A percentile compares a stretch with the other conserved stretches of the same genome.
These are phyloP conservation scores for Charadrius vociferus DNA, from an alignment of 2,113 vertebrate genomes.

Conservation along the genomic window DNA sequence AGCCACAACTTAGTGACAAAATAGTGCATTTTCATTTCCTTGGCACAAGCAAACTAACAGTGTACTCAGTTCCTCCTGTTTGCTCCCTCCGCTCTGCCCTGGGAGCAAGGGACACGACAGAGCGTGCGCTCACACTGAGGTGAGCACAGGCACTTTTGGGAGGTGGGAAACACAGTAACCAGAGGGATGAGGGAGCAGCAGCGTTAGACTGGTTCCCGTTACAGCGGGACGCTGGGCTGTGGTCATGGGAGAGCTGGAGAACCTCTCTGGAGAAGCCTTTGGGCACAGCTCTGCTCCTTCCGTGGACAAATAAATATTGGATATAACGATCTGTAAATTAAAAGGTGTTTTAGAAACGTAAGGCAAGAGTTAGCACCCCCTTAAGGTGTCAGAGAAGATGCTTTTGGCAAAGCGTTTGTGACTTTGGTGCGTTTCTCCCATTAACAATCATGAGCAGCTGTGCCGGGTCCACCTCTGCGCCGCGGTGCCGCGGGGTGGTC, in stretches of 20 bases:
- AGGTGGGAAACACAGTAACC: not conserved
- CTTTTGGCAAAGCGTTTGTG: fast-evolving
- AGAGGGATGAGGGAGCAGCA: not conserved
- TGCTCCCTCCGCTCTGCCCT: not conserved
- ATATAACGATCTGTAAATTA: not conserved
- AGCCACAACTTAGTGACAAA: slow-evolving; percentile 25
- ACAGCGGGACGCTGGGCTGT: fast-evolving
- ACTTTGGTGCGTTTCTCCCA: not conserved
- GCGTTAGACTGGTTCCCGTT: fast-evolving
- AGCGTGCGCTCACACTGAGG: fast-evolving
- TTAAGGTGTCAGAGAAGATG: not conserved
- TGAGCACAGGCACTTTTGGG: not conserved
- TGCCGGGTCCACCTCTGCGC: not conserved
- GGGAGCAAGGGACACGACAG: not conserved
- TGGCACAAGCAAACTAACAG: not conserved
- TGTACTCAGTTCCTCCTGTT: fast-evolving
- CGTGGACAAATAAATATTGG: not conserved
- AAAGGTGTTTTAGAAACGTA: not conserved
- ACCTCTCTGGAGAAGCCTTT: not conserved
- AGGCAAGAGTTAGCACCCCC: not conserved
- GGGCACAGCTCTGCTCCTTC: not conserved
- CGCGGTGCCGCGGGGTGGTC: fast-evolving
- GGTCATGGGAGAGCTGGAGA: not conserved
- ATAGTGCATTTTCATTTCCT: slow-evolving; percentile 17
- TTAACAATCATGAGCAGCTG: not conserved